Base-by-base conservation (phyloP, 2,797 vertebrate genomes). In the Schizothorax lantsangensis region DNA sequence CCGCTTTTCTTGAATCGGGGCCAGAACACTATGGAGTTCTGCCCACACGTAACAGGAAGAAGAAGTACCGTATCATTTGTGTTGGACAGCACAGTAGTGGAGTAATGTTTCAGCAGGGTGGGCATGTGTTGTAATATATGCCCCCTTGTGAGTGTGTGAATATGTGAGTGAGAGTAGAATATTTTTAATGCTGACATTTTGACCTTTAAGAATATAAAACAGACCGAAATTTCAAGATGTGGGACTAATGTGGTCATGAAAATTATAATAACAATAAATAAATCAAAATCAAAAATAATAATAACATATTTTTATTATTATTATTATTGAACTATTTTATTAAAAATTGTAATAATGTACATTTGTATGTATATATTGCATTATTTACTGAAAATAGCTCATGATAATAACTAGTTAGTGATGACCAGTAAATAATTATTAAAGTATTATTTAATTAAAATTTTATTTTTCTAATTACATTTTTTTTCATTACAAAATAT, bases 1-100 rank as follows among this genome's bases (percentile, higher is more conserved):
- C 54, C 5, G 77, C 38, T 79, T 79, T 79, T 79, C 77, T 79
- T 79, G 77, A 79, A 62, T 19, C 14, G 1, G 23, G 36, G 54
- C 77, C 54, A 78, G 23, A 78, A 45, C 30, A 78, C 57, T 66
- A 47, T 69, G 15, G 71, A 69, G 75, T 19, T 8, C 47, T 78
- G 79, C 73, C 54, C 59, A 11, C 57, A 30, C 26, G 30, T 47
- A 19, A 78, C 21, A 78, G 59, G 45, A 74, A 57, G 57, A 80
- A 77, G 57, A 92, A 90, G 92, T 91, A 91, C 90, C 90, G 92
- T 89, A 92, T 91, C 90, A 92, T 78, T n/a, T 47, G 6, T 38
- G 33, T n/a, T 38, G 49, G 33, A 57, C 75, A n/a, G 75, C 75
- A n/a, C 49, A 77, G 47, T 36, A 38, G 75, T 38, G 77, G 54